Base-by-base conservation (phyloP, 2,113 vertebrate genomes). In the Aplodontia rufa region DNA sequence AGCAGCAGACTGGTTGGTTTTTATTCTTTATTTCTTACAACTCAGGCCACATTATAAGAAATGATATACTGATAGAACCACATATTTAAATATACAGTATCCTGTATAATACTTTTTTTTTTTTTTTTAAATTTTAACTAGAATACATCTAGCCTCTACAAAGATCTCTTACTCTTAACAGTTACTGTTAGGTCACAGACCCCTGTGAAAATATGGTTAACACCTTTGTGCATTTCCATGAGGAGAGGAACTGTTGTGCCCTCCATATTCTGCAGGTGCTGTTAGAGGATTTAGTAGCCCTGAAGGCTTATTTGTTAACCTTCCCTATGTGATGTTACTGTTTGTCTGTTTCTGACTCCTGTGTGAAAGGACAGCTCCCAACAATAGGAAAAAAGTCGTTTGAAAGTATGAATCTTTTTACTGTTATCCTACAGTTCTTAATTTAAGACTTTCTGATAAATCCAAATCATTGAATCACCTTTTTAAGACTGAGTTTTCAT, bases 1-100 rank as follows among this genome's bases (percentile, higher is more conserved):
- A 98, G 8, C 92, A 96, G 55, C 60, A 85, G 0, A 97, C 93
- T 90, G 98, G 98, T 99, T 97, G 81, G 98, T 95, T 93, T 91
- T 81, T 90, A 92, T 49, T 75, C 40, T 78, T 84, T 78, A 24
- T 78, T 95, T 97, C 60, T 87, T 81, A 6, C 60, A 60, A 85
- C 13, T 66, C 62, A 93, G 35, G 17, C 58, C 4, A 30, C 16
- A 35, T 30, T 69, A 5, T 68, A 71, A 86, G 32, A 83, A 78
- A 40, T 58, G 26, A 47, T 42, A 19, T 28, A 62, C 32, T 83
- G 42, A 28, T 84, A 30, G 37, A 83, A 87, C 7, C 71, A 80
- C 17, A 22, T 72, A 47, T 80, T 64, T 26, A 88, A 53, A 60
- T 82, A 42, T 78, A 14, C 14, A 47, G 17, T 42, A 16, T 84